A percentile compares a stretch with the other conserved stretches of the same genome.
phyloP scores from a whole-genome alignment of 2,888 invertebrate genomes.

The Drosophila niveifrons region DNA sequence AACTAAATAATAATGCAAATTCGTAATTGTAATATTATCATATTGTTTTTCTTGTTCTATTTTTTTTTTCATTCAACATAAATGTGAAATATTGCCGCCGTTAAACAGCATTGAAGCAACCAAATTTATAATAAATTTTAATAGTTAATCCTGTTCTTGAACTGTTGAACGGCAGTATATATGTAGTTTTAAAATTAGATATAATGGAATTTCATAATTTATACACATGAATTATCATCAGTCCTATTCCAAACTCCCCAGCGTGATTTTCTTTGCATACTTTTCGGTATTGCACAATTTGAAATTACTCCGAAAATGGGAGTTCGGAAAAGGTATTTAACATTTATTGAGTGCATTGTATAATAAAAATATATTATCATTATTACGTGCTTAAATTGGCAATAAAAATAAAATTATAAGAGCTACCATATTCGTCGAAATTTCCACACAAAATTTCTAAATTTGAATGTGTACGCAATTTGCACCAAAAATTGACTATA shows the following conservation, averaged over 20 bases:
- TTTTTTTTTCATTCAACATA: constrained; percentile 1
- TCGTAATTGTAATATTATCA: constrained; percentile 7
- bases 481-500: constrained; percentile 73
- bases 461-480: constrained; percentile 32
- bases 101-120: constrained; percentile 32
- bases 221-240: constrained; percentile 33
- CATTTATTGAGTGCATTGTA: constrained; percentile 3
- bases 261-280: neutral
- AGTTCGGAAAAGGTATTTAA: neutral
- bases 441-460: constrained; percentile 29
- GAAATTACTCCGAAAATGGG: neutral
- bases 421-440: constrained; percentile 30
- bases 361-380: neutral
- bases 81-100: constrained; percentile 20
- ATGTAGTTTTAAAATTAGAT: constrained; percentile 27
- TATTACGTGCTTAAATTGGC: neutral
- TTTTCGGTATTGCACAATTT: constrained; percentile 2
- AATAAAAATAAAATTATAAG: constrained; percentile 18
- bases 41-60: neutral
- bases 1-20: constrained; percentile 24
- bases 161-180: constrained; percentile 36
- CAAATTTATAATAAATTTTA: neutral
- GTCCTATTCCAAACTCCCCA: neutral
- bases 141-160: constrained; percentile 6
- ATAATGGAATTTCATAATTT: constrained; percentile 44